Evolutionary conservation across 2,113 vertebrate genomes (phyloP), one percentile per base, ranked within the genome.

Genomic region (Xiphias gladius): DNA sequence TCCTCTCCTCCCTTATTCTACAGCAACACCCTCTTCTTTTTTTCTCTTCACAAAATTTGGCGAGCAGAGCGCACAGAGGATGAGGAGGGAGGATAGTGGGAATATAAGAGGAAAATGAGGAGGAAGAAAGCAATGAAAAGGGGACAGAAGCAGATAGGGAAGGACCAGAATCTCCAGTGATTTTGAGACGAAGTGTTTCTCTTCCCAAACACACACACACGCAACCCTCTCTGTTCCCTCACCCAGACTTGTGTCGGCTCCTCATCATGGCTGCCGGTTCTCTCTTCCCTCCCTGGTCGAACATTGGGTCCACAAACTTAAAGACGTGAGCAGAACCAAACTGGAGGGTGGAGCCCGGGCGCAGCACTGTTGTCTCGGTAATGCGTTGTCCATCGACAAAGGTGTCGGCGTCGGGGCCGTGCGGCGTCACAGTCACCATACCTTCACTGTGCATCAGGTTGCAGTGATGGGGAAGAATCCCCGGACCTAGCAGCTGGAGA

Each of bases 391-490:
- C 97, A 46, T 99, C 98, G 13, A 99, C 97, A 0, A 96, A 98
- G 0, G 97, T 99, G 94, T 99, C 98, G 0, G 97, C 97, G 5
- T 98, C 97, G 46, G 97, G 94, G 72, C 94, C 97, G 89, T 96
- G 96, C 0, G 98, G 98, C 0, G 97, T 99, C 86, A 99, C 97
- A 0, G 97, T 99, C 63, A 99, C 98, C 88, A 99, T 96, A 0
- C 98, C 98, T n/a, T 99, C 98, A 73, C 96, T 97, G 91, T 99
- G 98, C 82, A 97, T 98, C 77, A 99, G 97, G 91, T 99, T 97
- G 89, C 98, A 99, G 90, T 99, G 98, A 91, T 99, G 97, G 57
- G 98, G 97, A 17, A 98, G 96, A 78, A 99, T 96, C 35, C 98
- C 98, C 2, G 97, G 96, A 5, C 98, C 98, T 41, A 98, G 96